Evolutionary conservation across 1,140 invertebrate species (phyloP).

Genomic region (Solenopsis invicta): DNA sequence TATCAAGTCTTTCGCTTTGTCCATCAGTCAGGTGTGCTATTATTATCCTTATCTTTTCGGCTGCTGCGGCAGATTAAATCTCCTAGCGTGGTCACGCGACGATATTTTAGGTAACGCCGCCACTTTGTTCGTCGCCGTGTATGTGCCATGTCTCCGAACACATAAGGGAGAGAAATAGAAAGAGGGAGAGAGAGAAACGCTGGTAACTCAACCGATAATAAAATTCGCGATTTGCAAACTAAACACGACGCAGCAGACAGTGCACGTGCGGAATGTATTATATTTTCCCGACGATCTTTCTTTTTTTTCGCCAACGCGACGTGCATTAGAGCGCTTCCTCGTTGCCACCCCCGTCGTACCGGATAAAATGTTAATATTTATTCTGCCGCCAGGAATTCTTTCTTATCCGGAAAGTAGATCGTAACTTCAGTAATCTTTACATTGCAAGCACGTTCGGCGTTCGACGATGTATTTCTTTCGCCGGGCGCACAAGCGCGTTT

Average conservation of each 20-base stretch:
- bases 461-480: slow-evolving; percentile 68
- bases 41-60: slow-evolving; percentile 29
- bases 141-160: not conserved
- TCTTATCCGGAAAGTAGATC: slow-evolving; percentile 56
- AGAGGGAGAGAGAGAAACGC: not conserved
- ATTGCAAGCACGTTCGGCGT: slow-evolving; percentile 60
- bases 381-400: slow-evolving; percentile 52
- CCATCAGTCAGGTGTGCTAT: not conserved
- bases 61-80: slow-evolving; percentile 42
- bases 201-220: slow-evolving; percentile 46
- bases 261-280: slow-evolving; percentile 55
- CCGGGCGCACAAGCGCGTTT: slow-evolving; percentile 1
- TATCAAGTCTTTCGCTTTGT: not conserved
- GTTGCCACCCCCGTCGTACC: slow-evolving; percentile 2
- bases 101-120: slow-evolving; percentile 39
- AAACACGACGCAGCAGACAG: slow-evolving; percentile 44
- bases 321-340: slow-evolving; percentile 37
- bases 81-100: slow-evolving; percentile 22
- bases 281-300: slow-evolving; percentile 17
- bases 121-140: not conserved
- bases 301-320: slow-evolving; percentile 11
- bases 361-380: slow-evolving; percentile 63
- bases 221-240: slow-evolving; percentile 59
- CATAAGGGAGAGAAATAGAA: not conserved
- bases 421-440: slow-evolving; percentile 60